Evolutionary conservation across 2,113 vertebrate genomes (phyloP).

Genomic region (Scomber japonicus): DNA sequence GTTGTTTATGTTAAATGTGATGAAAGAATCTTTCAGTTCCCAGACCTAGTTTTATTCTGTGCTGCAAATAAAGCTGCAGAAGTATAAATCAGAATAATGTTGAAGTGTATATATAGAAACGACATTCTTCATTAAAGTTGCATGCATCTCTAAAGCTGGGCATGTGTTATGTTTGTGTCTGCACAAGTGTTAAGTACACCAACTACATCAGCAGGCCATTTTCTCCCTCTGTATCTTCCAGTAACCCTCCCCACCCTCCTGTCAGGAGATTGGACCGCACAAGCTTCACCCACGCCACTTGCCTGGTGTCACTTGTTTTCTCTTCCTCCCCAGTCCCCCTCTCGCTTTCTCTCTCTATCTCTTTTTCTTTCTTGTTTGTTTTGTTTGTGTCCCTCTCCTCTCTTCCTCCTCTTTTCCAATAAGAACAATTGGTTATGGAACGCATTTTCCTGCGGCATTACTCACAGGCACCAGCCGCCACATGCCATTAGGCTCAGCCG

Average conservation of each 20-base stretch:
- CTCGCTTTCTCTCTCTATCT: slow-evolving; percentile 1
- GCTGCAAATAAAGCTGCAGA: neutral
- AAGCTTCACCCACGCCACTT: slow-evolving; percentile 42
- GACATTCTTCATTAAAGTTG: neutral
- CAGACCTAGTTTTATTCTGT: neutral
- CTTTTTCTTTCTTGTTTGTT: slow-evolving; percentile 68
- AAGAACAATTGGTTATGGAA: slow-evolving; percentile 84
- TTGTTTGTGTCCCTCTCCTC: slow-evolving; percentile 64
- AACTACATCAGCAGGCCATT: slow-evolving; percentile 55
- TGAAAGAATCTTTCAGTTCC: neutral
- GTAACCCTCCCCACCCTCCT: slow-evolving; percentile 52
- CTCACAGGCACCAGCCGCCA: slow-evolving; percentile 81
- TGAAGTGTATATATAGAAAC: neutral
- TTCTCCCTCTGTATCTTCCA: slow-evolving; percentile 43
- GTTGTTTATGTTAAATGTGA: neutral
- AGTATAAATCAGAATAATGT: no score
- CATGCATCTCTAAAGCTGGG: neutral
- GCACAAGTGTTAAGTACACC: slow-evolving; percentile 59
- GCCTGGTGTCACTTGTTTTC: slow-evolving; percentile 46
- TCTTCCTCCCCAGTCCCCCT: neutral
- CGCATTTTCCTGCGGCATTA: slow-evolving; percentile 82
- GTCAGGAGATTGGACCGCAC: slow-evolving; percentile 67
- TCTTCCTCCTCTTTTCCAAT: slow-evolving; percentile 73
- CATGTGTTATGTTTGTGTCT: slow-evolving; percentile 20
- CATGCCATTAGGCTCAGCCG: slow-evolving; percentile 79